Evolutionary conservation across 2,888 invertebrate genomes (phyloP), one percentile per base, ranked within the genome.

Genomic region (Aelia acuminata): DNA sequence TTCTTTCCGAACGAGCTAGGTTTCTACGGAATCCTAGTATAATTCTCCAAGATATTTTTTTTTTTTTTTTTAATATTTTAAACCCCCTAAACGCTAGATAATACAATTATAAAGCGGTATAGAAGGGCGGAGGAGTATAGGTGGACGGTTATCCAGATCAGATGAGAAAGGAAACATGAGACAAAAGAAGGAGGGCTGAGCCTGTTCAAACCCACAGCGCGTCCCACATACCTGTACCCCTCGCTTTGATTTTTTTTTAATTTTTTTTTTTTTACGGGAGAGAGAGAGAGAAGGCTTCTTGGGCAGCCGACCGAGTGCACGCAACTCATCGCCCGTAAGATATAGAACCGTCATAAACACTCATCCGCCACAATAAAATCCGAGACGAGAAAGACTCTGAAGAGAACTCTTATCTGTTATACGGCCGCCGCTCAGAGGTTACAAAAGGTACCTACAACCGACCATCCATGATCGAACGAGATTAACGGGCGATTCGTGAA

Each of bases 171-270:
- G 80, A 43, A 80, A 80, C 39, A 80, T 80, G 80, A 80, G 80
- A 80, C 80, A 80, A 80, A 80, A 80, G 80, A 43, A 35, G 22
- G 31, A 43, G 80, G 11, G 22, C 22, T n/a, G 39, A n/a, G 80
- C 80, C 80, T 39, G 43, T 63, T 80, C 80, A 80, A 80, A 80
- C 80, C 80, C 80, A 80, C 80, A 80, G 43, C 80, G 80, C 80
- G 80, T 43, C 80, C 80, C 80, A 80, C 80, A 80, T 80, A 80
- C 80, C 80, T 80, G 80, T 80, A 80, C 80, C 80, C 80, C 22
- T 22, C 43, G n/a, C n/a, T 80, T 22, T 8, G n/a, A 43, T 80
- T 80, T 80, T 80, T 80, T 80, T 80, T n/a, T 80, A 80, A 43
- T 80, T 80, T 80, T 80, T 80, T 43, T 43, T n/a, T n/a, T n/a